Percentiles rank a stretch among this genome's conserved stretches.
These are phyloP conservation scores for Tridacna crocea DNA, from an alignment of 2,888 invertebrate species.

Conservation along the genomic window DNA sequence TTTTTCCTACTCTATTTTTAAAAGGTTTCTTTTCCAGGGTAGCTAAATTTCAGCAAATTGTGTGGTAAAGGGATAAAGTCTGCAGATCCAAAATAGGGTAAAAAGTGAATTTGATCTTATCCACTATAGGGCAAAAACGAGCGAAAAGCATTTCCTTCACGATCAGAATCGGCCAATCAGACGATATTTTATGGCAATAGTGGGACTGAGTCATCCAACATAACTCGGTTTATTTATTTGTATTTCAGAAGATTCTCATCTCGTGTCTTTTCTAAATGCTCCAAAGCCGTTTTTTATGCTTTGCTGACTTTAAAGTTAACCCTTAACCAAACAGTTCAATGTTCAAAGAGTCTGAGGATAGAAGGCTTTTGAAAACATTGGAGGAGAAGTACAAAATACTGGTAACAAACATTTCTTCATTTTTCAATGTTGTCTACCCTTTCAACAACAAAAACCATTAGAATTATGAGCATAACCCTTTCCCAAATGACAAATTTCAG, in stretches of 20 bases:
- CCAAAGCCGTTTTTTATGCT: not conserved
- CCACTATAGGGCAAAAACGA: conserved; percentile 8
- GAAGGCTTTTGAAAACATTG: too few relatives aligned
- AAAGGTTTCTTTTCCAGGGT: not conserved
- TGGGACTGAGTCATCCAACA: conserved; percentile 20
- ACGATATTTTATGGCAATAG: conserved; percentile 9
- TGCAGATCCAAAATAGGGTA: not conserved
- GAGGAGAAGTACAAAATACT: too few relatives aligned
- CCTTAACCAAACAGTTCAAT: too few relatives aligned
- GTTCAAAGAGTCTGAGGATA: too few relatives aligned
- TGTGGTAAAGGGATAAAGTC: not conserved
- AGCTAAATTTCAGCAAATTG: not conserved
- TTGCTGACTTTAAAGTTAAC: too few relatives aligned
- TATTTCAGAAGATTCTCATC: too few relatives aligned
- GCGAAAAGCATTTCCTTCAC: conserved; percentile 25
- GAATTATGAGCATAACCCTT: too few relatives aligned
- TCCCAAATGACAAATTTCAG: too few relatives aligned
- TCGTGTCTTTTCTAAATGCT: too few relatives aligned
- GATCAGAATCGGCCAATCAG: conserved; percentile 16
- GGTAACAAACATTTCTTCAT: too few relatives aligned
- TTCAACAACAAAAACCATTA: too few relatives aligned
- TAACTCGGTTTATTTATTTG: conserved; percentile 4
- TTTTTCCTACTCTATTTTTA: not conserved
- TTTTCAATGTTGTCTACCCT: too few relatives aligned
- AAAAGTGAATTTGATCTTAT: not conserved